These are phyloP conservation scores for Ichneumoninae sp. DNA, from an alignment of 2,888 invertebrate species.

Conservation along the genomic window DNA sequence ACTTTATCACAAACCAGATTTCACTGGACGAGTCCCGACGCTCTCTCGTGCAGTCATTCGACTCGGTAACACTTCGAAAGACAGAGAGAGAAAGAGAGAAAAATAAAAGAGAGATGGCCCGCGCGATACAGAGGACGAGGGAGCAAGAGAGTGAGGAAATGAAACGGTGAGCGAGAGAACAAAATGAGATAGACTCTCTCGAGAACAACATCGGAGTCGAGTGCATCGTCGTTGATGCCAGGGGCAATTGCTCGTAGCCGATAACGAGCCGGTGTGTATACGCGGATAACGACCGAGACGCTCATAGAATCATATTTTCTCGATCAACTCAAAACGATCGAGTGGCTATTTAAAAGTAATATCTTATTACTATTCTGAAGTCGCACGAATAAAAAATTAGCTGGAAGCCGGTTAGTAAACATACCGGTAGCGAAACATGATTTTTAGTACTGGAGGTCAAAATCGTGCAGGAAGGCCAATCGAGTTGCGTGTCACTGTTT, in stretches of 20 bases:
- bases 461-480: background rate
- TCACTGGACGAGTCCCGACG: conserved; percentile 53
- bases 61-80: conserved; percentile 15
- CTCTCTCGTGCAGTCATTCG: conserved; percentile 18
- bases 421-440: background rate
- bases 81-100: conserved; percentile 2
- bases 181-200: background rate
- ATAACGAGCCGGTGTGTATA: conserved; percentile 45
- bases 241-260: conserved; percentile 50
- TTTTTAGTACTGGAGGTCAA: background rate
- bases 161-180: background rate
- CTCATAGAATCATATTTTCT: background rate
- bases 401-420: background rate
- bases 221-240: conserved; percentile 39
- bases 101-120: background rate
- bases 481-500: background rate
- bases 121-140: background rate
- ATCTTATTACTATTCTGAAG: background rate
- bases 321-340: background rate
- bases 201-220: conserved; percentile 32
- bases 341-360: background rate
- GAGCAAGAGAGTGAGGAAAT: background rate
- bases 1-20: conserved; percentile 57
- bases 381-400: background rate
- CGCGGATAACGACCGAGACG: conserved; percentile 35